phyloP scores from a whole-genome alignment of 2,888 invertebrate genomes.

The Heliconius hortense region DNA sequence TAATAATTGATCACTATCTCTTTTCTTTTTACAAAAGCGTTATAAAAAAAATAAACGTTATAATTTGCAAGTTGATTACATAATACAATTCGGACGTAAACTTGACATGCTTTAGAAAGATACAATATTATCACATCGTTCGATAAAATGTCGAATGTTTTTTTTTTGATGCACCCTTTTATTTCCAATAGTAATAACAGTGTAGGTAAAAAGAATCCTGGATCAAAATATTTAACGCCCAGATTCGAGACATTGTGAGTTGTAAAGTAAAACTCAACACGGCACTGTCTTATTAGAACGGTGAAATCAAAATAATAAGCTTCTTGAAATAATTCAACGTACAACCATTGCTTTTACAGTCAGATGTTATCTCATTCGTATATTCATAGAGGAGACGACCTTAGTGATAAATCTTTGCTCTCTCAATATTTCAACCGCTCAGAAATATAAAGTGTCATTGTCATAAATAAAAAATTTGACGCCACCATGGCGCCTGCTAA shows the following conservation, averaged over 20 bases:
- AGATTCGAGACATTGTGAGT: neutral
- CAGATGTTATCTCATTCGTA: neutral
- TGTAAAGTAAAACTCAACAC: neutral
- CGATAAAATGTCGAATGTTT: slow-evolving; percentile 7
- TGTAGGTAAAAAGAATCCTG: neutral
- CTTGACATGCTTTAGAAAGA: slow-evolving; percentile 2
- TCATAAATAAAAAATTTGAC: neutral
- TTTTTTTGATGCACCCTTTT: neutral
- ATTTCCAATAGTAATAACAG: neutral
- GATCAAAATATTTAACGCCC: neutral
- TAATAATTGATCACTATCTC: neutral
- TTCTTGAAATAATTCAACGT: no score
- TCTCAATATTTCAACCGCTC: no score
- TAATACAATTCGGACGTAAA: slow-evolving; percentile 18
- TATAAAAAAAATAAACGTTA: neutral
- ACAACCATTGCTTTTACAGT: neutral
- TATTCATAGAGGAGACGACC: no score
- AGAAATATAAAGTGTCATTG: no score
- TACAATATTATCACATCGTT: neutral
- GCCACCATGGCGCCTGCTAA: neutral
- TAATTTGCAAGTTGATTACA: slow-evolving; percentile 12
- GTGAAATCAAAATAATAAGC: neutral
- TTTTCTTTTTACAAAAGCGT: neutral
- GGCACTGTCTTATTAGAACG: neutral
- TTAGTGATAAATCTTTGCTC: no score